Base-by-base conservation (phyloP, 2,113 vertebrate species). In the Indri indri region DNA sequence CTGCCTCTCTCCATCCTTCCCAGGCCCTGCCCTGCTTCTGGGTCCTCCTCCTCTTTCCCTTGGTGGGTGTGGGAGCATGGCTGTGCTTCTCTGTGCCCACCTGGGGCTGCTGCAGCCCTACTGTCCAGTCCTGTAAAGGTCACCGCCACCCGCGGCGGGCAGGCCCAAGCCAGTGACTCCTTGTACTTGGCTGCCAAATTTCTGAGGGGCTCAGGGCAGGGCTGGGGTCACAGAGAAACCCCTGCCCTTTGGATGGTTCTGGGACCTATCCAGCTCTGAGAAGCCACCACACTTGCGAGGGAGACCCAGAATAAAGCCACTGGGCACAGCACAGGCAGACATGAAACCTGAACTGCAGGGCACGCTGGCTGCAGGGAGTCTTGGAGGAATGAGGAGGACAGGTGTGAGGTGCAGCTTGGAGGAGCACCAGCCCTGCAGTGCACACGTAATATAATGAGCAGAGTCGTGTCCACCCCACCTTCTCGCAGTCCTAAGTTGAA, bases 61-160 rank as follows among this genome's bases (percentile, higher is more conserved):
- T 12, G n/a, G 5, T 59, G 47, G 40, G 4, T 54, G 22, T 61
- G 50, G 50, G 40, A 47, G 10, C 27, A 0, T 32, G 34, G 57
- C 25, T 30, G 20, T 45, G 40, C 27, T 73, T 95, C 59, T 37
- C 68, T 7, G 5, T 45, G 32, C 23, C 81, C 65, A 12, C 77
- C 12, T 40, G 81, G n/a, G 50, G 71, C 65, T 22, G 40, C 89
- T 80, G 65, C 37, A 25, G 14, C 79, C 54, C 68, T n/a, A 32
- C n/a, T 47, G 40, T 76, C 16, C 2, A 0, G 34, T 23, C 14
- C 52, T 52, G 54, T 47, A 20, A n/a, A 2, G 2, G 9, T 22
- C 68, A 34, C 42, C 9, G n/a, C 17, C 25, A 6, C 63, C 50
- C 42, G 79, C 18, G 10, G 30, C 0, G 0, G 34, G 47, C 50